phyloP scores from a whole-genome alignment of 2,113 vertebrate genomes.

The Pampusana beccarii region DNA sequence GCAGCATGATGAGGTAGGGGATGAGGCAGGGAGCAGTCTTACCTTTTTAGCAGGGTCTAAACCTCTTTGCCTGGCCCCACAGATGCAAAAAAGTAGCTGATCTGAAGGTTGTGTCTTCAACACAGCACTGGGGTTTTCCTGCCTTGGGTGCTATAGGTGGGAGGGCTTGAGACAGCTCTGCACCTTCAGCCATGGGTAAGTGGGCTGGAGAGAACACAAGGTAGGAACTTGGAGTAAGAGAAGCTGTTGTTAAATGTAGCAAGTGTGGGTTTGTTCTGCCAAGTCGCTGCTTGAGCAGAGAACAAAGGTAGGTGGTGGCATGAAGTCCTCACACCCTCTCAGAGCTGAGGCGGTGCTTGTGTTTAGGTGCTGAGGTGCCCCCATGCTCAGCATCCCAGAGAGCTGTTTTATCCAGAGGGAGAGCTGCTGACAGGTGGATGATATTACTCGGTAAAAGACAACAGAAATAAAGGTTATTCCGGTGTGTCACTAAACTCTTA shows the following conservation, averaged over 20 bases:
- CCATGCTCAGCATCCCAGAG: neutral
- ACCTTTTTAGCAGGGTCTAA: neutral
- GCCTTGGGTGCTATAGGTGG: neutral
- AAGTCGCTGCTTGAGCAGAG: neutral
- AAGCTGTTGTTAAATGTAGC: neutral
- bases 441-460: neutral
- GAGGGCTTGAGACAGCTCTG: neutral
- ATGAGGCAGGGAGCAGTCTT: neutral
- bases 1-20: neutral
- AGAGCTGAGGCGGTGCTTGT: neutral
- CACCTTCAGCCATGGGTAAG: neutral
- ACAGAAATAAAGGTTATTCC: neutral
- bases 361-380: neutral
- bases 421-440: neutral
- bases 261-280: constrained; percentile 39
- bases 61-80: neutral
- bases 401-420: neutral
- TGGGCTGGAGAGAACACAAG: neutral
- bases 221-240: neutral
- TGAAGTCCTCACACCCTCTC: neutral
- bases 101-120: neutral
- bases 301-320: constrained; percentile 47
- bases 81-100: neutral
- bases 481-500: neutral
- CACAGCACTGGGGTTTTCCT: neutral